phyloP scores from a whole-genome alignment of 2,888 invertebrate genomes.

The Deilephila porcellus region DNA sequence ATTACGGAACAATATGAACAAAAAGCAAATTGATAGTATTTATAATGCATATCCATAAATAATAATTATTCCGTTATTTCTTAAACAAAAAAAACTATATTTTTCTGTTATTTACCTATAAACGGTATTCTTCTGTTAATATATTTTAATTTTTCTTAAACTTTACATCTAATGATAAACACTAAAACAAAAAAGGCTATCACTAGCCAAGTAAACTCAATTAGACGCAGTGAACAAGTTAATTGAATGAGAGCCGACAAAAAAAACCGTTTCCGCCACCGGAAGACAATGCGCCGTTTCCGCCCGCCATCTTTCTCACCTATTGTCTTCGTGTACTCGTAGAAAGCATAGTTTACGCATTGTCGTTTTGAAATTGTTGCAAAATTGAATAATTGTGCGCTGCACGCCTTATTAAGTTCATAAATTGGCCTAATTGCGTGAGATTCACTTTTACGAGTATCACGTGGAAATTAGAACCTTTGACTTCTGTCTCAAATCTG shows the following conservation, averaged over 20 bases:
- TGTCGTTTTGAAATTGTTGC: slow-evolving; percentile 31
- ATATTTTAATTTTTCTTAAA: too few relatives aligned
- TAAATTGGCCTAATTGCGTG: neutral
- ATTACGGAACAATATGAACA: too few relatives aligned
- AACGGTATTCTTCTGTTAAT: too few relatives aligned
- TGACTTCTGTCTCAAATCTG: too few relatives aligned
- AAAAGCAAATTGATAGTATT: too few relatives aligned
- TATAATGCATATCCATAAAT: too few relatives aligned
- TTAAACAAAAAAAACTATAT: too few relatives aligned
- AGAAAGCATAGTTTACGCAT: slow-evolving; percentile 47
- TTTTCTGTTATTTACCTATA: too few relatives aligned
- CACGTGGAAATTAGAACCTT: neutral
- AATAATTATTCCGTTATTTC: too few relatives aligned
- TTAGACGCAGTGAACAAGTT: slow-evolving; percentile 32
- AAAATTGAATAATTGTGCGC: slow-evolving; percentile 7
- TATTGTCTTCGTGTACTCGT: slow-evolving; percentile 56
- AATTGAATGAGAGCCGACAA: slow-evolving; percentile 43
- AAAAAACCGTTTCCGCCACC: slow-evolving; percentile 50
- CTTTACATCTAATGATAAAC: neutral
- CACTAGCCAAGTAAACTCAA: slow-evolving; percentile 18
- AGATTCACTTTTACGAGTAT: neutral
- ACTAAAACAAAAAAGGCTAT: slow-evolving; percentile 5
- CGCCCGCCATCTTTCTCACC: slow-evolving; percentile 58
- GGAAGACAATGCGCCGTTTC: slow-evolving; percentile 51
- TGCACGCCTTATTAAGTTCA: slow-evolving; percentile 1